A percentile compares a stretch with the other conserved stretches of the same genome.
These are phyloP conservation scores for Latrodectus geometricus DNA, from an alignment of 1,140 invertebrate species.

Conservation along the genomic window DNA sequence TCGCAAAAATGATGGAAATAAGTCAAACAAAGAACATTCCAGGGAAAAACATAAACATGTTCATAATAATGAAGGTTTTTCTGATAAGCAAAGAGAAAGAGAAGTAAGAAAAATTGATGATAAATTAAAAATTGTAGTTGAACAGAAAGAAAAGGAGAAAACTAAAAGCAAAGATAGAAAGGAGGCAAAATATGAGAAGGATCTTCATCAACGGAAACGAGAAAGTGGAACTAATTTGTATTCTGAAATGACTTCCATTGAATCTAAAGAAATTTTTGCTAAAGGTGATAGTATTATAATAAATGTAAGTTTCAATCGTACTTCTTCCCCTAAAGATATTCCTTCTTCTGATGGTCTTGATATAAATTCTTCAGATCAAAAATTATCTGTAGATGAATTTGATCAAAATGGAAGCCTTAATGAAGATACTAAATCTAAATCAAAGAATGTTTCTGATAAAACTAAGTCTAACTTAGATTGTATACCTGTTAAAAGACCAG, in stretches of 20 bases:
- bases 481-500: constrained; percentile 24
- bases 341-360: background rate
- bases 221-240: constrained; percentile 43
- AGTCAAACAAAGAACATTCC: constrained; percentile 48
- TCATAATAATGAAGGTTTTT: constrained; percentile 47
- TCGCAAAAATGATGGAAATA: constrained; percentile 36
- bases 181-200: constrained; percentile 57
- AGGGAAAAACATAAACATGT: constrained; percentile 54
- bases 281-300: constrained; percentile 92
- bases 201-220: constrained; percentile 40
- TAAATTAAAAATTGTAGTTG: constrained; percentile 67
- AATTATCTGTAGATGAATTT: constrained; percentile 14
- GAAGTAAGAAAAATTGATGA: constrained; percentile 68
- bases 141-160: constrained; percentile 62
- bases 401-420: background rate
- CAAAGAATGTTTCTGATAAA: constrained; percentile 32
- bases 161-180: constrained; percentile 49
- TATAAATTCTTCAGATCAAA: constrained; percentile 19
- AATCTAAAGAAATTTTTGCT: constrained; percentile 86
- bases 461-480: constrained; percentile 13
- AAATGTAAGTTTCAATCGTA: constrained; percentile 83
- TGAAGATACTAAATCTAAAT: constrained; percentile 31
- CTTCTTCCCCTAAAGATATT: constrained; percentile 48
- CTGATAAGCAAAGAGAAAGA: constrained; percentile 53
- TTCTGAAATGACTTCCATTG: constrained; percentile 61